These are phyloP conservation scores for Protonemura montana DNA, from an alignment of 2,888 invertebrate species.

Conservation along the genomic window DNA sequence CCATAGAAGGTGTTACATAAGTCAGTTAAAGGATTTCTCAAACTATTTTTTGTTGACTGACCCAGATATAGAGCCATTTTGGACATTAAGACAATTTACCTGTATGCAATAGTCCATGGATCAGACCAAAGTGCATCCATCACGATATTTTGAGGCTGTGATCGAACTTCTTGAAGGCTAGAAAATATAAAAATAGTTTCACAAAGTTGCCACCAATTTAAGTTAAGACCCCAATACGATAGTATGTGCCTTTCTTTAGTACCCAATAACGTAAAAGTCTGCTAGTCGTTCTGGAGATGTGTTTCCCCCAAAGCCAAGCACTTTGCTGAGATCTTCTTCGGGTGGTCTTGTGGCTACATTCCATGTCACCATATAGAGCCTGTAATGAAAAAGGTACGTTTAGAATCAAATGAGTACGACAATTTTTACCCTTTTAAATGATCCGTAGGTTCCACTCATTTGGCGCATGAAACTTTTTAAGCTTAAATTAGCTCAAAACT, in stretches of 20 bases:
- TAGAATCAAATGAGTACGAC: not conserved
- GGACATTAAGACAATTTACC: slow-evolving; percentile 54
- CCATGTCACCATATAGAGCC: slow-evolving; percentile 86
- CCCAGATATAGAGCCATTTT: not conserved
- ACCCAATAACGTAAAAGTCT: slow-evolving; percentile 88
- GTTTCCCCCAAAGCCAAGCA: slow-evolving; percentile 72
- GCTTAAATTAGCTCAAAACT: not conserved
- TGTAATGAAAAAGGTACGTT: slow-evolving; percentile 57
- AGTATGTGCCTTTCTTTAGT: slow-evolving; percentile 50
- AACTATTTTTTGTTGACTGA: not conserved
- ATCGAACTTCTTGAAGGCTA: slow-evolving; percentile 88
- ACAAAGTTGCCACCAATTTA: too few species aligned
- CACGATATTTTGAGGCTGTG: slow-evolving; percentile 84
- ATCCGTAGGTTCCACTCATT: not conserved
- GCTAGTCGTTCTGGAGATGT: slow-evolving; percentile 73
- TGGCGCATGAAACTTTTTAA: not conserved
- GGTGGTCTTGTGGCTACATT: slow-evolving; percentile 86
- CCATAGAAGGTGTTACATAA: too few species aligned
- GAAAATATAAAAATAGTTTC: slow-evolving; percentile 1
- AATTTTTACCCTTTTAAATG: not conserved
- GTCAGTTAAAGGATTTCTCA: not conserved
- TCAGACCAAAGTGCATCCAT: slow-evolving; percentile 83
- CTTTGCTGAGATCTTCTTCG: slow-evolving; percentile 74
- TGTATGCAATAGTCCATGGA: slow-evolving; percentile 80
- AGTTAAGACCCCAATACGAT: too few species aligned